These are phyloP conservation scores for Baryphthengus martii DNA, from an alignment of 2,113 vertebrate genomes.

Conservation along the genomic window DNA sequence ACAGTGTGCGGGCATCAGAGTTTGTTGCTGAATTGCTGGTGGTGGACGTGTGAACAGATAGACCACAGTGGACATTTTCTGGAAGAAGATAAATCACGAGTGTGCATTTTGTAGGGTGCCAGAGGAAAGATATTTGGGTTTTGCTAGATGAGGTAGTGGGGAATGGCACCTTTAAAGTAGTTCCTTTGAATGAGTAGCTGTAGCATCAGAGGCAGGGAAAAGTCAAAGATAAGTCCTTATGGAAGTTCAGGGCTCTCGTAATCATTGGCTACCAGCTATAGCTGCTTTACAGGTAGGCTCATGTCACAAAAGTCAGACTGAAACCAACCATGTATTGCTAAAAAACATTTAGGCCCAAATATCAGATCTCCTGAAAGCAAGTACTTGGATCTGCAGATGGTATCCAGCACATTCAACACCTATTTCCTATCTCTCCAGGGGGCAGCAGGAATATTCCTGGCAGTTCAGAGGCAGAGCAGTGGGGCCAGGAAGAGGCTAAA, in stretches of 20 bases:
- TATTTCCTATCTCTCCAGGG: not conserved
- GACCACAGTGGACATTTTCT: rapidly evolving
- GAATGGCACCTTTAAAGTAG: not conserved
- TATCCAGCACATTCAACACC: not conserved
- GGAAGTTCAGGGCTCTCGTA: not conserved
- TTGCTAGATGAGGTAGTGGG: not conserved
- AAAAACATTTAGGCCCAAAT: not conserved
- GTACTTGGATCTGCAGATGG: not conserved
- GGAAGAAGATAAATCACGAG: not conserved
- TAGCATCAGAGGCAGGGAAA: not conserved
- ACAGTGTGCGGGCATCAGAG: rapidly evolving
- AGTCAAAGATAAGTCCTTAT: not conserved
- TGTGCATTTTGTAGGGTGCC: not conserved
- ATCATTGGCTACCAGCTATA: not conserved
- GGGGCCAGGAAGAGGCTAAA: not conserved
- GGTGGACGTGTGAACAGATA: not conserved
- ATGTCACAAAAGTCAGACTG: not conserved
- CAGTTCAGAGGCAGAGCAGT: not conserved
- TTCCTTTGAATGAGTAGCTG: not conserved
- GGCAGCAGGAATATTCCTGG: not conserved
- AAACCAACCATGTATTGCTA: not conserved
- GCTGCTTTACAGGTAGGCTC: not conserved
- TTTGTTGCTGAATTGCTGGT: rapidly evolving
- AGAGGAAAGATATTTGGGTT: not conserved
- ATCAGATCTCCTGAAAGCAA: not conserved